Conservation (phyloP, 2,113 vertebrate species). For the Rhabdomys dilectus region DNA sequence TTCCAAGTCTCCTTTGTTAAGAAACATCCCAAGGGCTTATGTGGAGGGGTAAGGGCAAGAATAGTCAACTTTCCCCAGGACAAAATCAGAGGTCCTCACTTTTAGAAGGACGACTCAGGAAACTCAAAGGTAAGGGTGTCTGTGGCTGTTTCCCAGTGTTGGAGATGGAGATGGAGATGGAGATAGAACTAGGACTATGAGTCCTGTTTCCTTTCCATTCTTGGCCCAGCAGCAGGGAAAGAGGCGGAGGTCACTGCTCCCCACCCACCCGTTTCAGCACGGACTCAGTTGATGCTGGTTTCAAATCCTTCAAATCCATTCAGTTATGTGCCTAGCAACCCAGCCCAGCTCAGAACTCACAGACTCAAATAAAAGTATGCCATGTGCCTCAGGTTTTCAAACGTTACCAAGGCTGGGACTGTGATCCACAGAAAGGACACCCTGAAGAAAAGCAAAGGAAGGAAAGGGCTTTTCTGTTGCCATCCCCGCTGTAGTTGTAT, state of each 20-base stretch:
- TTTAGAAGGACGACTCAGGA: not conserved
- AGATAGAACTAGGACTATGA: too few relatives aligned
- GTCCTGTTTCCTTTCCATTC: not conserved
- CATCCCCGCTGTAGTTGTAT: fast-evolving
- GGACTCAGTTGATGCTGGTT: not conserved
- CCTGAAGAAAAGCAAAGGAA: not conserved
- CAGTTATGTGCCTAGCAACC: not conserved
- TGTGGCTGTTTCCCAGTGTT: not conserved
- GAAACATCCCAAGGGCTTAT: not conserved
- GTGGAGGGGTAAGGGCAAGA: not conserved
- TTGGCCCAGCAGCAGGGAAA: not conserved
- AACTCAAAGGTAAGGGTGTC: not conserved
- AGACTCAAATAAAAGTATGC: not conserved
- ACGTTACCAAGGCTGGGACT: not conserved
- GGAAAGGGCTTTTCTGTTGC: not conserved
- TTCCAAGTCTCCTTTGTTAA: not conserved
- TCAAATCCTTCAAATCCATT: not conserved
- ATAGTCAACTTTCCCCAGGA: not conserved
- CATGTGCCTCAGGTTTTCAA: not conserved
- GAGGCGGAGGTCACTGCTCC: not conserved
- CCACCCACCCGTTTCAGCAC: not conserved
- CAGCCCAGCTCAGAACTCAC: not conserved
- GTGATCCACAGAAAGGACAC: not conserved
- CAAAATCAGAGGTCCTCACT: not conserved
- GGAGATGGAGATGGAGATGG: not conserved